phyloP scores from a whole-genome alignment of 2,113 vertebrate genomes.

The Labrus mixtus region DNA sequence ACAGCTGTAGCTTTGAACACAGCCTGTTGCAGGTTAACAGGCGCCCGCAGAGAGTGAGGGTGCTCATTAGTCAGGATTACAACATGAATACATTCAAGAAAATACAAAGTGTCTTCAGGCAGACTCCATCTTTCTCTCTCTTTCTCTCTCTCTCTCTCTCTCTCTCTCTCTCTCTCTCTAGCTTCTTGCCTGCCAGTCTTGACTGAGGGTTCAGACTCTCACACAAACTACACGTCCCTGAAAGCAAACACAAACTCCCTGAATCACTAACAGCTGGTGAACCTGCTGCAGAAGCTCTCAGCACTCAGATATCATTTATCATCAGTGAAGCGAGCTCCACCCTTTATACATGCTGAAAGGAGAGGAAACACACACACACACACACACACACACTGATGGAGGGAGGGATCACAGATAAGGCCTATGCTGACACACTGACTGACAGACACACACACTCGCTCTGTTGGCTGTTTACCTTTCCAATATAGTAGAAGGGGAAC shows the following conservation, averaged over 20 bases:
- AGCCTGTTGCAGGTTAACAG: no score
- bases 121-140: no score
- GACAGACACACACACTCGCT: background rate
- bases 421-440: background rate
- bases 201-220: no score
- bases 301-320: background rate
- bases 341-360: background rate
- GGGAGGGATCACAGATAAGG: background rate
- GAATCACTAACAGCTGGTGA: background rate
- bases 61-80: no score
- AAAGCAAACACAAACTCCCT: background rate
- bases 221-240: background rate
- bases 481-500: conserved; percentile 98
- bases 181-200: no score
- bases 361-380: background rate
- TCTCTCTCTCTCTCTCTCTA: background rate
- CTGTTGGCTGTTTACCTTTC: conserved; percentile 87
- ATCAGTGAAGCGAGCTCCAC: conserved; percentile 3
- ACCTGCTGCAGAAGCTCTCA: background rate
- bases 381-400: conserved; percentile 30
- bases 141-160: background rate
- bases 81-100: no score
- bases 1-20: no score
- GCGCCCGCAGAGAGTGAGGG: no score
- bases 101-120: no score